Percentiles rank a stretch among this genome's conserved stretches.
Conservation (phyloP, 2,797 vertebrate species). For the Hyperoplus immaculatus region DNA sequence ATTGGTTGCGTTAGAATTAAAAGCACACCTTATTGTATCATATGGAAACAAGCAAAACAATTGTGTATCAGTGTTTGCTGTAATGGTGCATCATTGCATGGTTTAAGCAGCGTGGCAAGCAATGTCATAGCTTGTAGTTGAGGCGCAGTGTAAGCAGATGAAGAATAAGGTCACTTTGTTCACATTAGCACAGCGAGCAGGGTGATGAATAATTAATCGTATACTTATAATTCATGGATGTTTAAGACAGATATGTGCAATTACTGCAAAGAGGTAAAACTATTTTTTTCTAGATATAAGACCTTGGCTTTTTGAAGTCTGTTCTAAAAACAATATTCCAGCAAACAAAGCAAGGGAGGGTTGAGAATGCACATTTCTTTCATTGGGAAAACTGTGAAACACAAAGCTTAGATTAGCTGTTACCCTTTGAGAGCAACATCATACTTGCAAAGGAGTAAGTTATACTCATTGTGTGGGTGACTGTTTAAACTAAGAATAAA, state of each 20-base stretch:
- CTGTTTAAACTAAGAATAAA: not conserved
- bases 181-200: conserved; percentile 82
- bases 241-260: conserved; percentile 85
- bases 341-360: not conserved
- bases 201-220: conserved; percentile 83
- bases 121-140: conserved; percentile 52
- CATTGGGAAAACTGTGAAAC: not conserved
- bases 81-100: conserved; percentile 16
- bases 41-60: conserved; percentile 13
- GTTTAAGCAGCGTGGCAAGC: conserved; percentile 22
- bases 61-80: conserved; percentile 7
- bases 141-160: conserved; percentile 59
- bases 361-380: not conserved
- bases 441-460: not conserved
- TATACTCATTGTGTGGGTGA: not conserved
- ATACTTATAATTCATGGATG: conserved; percentile 84
- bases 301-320: conserved; percentile 16
- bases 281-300: conserved; percentile 21
- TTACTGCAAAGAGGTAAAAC: conserved; percentile 69
- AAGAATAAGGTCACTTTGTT: conserved; percentile 85
- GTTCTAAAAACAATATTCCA: conserved; percentile 19
- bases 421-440: not conserved
- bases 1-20: conserved; percentile 1
- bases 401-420: conserved; percentile 1
- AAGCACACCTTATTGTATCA: conserved; percentile 3